These are phyloP conservation scores for Sinonovacula constricta DNA, from an alignment of 1,140 invertebrate species.

Conservation along the genomic window DNA sequence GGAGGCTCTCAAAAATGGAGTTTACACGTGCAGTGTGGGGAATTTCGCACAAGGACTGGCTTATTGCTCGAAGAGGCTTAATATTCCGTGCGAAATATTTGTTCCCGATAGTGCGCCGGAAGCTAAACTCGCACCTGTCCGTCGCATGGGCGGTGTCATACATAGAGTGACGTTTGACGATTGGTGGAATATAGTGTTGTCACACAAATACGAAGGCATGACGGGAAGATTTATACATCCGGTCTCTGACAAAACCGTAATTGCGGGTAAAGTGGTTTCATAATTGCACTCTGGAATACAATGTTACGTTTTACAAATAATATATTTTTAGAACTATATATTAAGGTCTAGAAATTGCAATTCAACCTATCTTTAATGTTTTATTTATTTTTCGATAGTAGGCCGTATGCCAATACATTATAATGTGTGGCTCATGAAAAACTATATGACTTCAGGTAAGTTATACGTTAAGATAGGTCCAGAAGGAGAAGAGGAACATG, in stretches of 20 bases:
- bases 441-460: too few relatives aligned
- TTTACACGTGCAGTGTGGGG: slow-evolving; percentile 73
- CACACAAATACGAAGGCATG: slow-evolving; percentile 59
- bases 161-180: slow-evolving; percentile 65
- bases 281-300: too few relatives aligned
- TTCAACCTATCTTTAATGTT: too few relatives aligned
- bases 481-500: too few relatives aligned
- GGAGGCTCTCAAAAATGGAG: slow-evolving; percentile 57
- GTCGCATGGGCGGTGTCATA: slow-evolving; percentile 61
- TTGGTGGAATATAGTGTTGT: slow-evolving; percentile 69
- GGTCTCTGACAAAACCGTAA: slow-evolving; percentile 66
- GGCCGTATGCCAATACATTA: too few relatives aligned
- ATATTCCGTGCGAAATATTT: slow-evolving; percentile 62
- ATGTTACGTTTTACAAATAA: too few relatives aligned
- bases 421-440: too few relatives aligned
- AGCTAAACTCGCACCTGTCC: slow-evolving; percentile 63
- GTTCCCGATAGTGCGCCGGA: slow-evolving; percentile 67
- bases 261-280: slow-evolving; percentile 70
- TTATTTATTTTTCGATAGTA: too few relatives aligned
- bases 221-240: slow-evolving; percentile 71
- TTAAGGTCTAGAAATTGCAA: too few relatives aligned
- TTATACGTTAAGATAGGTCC: too few relatives aligned
- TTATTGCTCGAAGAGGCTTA: slow-evolving; percentile 56
- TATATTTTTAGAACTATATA: too few relatives aligned
- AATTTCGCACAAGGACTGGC: slow-evolving; percentile 73